These are phyloP conservation scores for Cheiracanthium punctorium DNA, from an alignment of 2,888 invertebrate species.

Conservation along the genomic window DNA sequence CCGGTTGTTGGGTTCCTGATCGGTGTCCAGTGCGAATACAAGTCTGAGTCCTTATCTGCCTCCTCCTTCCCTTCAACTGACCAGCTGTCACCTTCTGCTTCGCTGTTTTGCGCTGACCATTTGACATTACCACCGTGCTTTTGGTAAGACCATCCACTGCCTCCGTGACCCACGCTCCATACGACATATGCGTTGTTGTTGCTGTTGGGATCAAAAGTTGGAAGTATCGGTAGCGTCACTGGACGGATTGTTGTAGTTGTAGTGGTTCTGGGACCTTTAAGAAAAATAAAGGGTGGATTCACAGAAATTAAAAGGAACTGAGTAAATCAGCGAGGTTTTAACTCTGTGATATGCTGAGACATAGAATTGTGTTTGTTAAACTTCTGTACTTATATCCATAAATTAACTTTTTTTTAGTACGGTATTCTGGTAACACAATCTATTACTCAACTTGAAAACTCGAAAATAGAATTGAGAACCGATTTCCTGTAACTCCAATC, in stretches of 20 bases:
- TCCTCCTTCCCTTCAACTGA: constrained; percentile 32
- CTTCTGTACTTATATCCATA: no score
- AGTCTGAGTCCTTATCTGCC: not conserved
- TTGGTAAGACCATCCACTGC: constrained; percentile 58
- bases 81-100: constrained; percentile 52
- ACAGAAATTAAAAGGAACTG: no score
- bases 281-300: no score
- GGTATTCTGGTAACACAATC: no score
- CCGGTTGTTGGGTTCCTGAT: not conserved
- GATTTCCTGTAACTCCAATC: no score
- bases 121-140: constrained; percentile 48
- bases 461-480: no score
- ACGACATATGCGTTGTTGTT: constrained; percentile 48
- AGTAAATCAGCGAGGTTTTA: no score
- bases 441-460: no score
- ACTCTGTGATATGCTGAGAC: no score
- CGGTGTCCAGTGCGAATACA: not conserved
- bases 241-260: not conserved
- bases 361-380: no score
- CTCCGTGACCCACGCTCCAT: constrained; percentile 58
- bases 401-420: no score
- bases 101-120: constrained; percentile 59
- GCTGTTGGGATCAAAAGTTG: constrained; percentile 23
- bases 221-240: not conserved
- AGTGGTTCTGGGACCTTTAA: no score